These are phyloP conservation scores for Nyctibius bracteatus DNA, from an alignment of 2,113 vertebrate genomes.

Conservation along the genomic window DNA sequence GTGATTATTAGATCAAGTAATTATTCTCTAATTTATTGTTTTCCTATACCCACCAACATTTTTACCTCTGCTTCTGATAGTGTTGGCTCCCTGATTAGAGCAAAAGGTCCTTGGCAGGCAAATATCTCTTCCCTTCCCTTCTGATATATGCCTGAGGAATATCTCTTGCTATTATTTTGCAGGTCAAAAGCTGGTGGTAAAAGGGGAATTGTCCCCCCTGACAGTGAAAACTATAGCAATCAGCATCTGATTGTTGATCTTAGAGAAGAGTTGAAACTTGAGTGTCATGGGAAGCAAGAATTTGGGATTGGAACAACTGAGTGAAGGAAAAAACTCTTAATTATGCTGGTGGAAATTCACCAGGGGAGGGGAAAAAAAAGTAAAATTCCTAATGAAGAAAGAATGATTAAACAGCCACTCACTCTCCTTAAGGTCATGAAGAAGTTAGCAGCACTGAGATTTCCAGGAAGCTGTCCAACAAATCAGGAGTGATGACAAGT, in stretches of 20 bases:
- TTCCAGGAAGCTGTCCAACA: neutral
- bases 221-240: neutral
- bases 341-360: neutral
- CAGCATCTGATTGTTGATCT: neutral
- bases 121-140: neutral
- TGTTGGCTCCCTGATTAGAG: neutral
- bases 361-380: neutral
- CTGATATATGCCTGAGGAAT: neutral
- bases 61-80: neutral
- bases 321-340: neutral
- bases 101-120: neutral
- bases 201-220: neutral
- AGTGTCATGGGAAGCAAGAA: neutral
- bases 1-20: neutral
- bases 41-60: accelerated
- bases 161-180: neutral
- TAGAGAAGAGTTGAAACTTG: neutral
- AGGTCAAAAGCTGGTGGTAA: neutral
- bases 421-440: neutral
- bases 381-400: neutral
- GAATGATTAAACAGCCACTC: neutral
- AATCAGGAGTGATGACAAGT: neutral
- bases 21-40: neutral
- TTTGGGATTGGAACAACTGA: neutral
- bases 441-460: neutral